These are phyloP conservation scores for Hydra vulgaris DNA, from an alignment of 30 jellyfish, hydroid and myxozoan species.

Conservation along the genomic window DNA sequence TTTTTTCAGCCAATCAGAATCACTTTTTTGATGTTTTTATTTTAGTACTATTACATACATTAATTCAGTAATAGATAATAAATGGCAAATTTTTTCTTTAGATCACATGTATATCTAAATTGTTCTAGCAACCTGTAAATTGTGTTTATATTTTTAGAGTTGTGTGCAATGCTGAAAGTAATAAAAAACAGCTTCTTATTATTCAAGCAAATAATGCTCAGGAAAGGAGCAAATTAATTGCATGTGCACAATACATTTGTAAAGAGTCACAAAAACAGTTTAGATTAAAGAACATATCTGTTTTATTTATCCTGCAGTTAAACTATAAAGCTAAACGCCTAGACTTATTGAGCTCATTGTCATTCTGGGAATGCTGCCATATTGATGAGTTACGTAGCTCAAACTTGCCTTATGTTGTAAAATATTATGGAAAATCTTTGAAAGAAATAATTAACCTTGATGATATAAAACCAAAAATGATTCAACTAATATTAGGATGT, in stretches of 20 bases:
- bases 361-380: background rate
- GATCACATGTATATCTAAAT: too few relatives aligned
- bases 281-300: background rate
- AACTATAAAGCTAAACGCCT: background rate
- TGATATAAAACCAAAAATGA: background rate
- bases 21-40: too few relatives aligned
- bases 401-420: background rate
- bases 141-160: background rate
- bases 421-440: background rate
- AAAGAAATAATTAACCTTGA: background rate
- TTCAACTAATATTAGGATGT: slow-evolving; percentile 13
- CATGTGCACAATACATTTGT: background rate
- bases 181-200: background rate
- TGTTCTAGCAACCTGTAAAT: too few relatives aligned
- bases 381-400: background rate
- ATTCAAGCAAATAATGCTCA: background rate
- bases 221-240: background rate
- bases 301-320: background rate
- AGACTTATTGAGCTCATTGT: background rate
- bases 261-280: background rate
- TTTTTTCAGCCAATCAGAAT: too few relatives aligned
- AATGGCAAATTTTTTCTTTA: too few relatives aligned
- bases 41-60: too few relatives aligned
- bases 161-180: background rate
- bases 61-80: too few relatives aligned